These are phyloP conservation scores for Diarsia brunnea DNA, from an alignment of 2,888 invertebrate species.

Conservation along the genomic window DNA sequence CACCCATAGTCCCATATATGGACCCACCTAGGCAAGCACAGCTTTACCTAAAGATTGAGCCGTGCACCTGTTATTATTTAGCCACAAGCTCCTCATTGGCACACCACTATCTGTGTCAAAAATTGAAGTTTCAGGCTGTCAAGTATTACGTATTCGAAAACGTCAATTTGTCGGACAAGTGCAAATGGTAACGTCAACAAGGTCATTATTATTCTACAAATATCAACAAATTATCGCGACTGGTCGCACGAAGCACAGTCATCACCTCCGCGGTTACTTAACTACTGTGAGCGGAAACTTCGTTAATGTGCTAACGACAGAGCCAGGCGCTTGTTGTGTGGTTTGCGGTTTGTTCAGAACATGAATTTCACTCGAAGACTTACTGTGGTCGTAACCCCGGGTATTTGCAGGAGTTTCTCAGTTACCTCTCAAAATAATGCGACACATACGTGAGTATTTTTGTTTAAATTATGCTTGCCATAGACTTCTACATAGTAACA, in stretches of 20 bases:
- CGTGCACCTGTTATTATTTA: too few relatives aligned
- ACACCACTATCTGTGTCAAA: background rate
- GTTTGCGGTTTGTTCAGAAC: slow-evolving; percentile 39
- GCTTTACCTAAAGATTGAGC: too few relatives aligned
- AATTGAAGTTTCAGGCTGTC: background rate
- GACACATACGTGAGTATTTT: slow-evolving; percentile 81
- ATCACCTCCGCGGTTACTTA: slow-evolving; percentile 45
- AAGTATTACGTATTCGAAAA: background rate
- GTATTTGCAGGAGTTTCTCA: slow-evolving; percentile 77
- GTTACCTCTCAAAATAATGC: slow-evolving; percentile 77
- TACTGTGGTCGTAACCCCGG: slow-evolving; percentile 65
- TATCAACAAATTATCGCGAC: slow-evolving; percentile 57
- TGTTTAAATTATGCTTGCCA: background rate
- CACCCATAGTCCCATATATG: too few relatives aligned
- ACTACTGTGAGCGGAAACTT: slow-evolving; percentile 15
- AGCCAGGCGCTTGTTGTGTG: slow-evolving; percentile 30
- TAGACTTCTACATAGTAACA: background rate
- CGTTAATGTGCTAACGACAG: slow-evolving; percentile 52
- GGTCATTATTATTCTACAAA: slow-evolving; percentile 26
- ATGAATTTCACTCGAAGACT: slow-evolving; percentile 80
- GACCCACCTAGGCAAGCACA: too few relatives aligned
- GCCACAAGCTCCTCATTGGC: too few relatives aligned
- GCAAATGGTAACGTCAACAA: slow-evolving; percentile 38
- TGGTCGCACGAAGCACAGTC: slow-evolving; percentile 26
- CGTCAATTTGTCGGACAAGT: slow-evolving; percentile 18